Conservation (phyloP, 2,888 invertebrate genomes). For the Microplitis manilae region DNA sequence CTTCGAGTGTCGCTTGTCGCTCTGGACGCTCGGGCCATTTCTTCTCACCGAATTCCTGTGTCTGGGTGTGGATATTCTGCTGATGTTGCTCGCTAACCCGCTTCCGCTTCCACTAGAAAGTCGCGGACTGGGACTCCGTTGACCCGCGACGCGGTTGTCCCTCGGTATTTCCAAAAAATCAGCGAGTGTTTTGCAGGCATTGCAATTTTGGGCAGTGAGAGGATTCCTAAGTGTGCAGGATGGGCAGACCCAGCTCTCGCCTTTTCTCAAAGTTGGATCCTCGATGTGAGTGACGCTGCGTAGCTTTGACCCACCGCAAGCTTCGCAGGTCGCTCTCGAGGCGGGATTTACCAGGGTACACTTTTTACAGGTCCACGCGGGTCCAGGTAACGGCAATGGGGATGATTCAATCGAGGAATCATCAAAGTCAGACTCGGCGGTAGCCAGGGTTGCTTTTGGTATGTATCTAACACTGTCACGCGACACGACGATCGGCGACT, state of each 20-base stretch:
- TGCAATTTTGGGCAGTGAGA: conserved; percentile 78
- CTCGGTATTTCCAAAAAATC: conserved; percentile 70
- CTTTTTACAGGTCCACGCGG: conserved; percentile 86
- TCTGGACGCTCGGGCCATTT: conserved; percentile 58
- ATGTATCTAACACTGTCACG: conserved; percentile 70
- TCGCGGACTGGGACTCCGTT: conserved; percentile 68
- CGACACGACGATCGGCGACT: conserved; percentile 68
- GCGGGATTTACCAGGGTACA: conserved; percentile 89
- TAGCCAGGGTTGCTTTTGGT: conserved; percentile 69
- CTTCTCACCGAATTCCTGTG: conserved; percentile 67
- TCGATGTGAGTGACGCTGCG: conserved; percentile 78
- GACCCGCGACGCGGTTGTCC: conserved; percentile 58
- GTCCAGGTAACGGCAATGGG: conserved; percentile 38
- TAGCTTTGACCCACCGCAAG: conserved; percentile 89
- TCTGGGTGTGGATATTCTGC: conserved; percentile 66
- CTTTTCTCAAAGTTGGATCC: conserved; percentile 81
- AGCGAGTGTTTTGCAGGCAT: conserved; percentile 82
- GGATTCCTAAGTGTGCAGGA: conserved; percentile 90
- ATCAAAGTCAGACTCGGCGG: conserved; percentile 73
- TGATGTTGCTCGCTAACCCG: conserved; percentile 24
- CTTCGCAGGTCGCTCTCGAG: conserved; percentile 82
- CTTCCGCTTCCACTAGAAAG: conserved; percentile 48
- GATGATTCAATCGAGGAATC: conserved; percentile 77
- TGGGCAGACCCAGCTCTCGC: conserved; percentile 80
- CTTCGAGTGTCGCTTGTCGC: conserved; percentile 63